Base-by-base conservation (phyloP, 2,797 vertebrate genomes). In the Anguilla obscura region DNA sequence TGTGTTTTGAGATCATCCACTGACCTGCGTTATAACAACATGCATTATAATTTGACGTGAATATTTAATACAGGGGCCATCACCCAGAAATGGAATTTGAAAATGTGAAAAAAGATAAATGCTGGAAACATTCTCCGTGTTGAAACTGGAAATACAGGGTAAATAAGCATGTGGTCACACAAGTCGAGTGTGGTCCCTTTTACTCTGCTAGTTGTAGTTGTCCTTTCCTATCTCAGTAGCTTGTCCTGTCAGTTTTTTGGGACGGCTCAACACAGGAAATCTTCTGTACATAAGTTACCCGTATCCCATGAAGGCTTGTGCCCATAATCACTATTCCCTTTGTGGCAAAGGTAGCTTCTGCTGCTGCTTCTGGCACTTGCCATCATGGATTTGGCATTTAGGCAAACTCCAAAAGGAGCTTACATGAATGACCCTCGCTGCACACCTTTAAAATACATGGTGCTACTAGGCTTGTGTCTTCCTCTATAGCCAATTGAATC, bases 81-180 rank as follows among this genome's bases (percentile, higher is more conserved):
- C 24, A 8, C 69, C 83, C 56, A 69, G 84, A 60, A 36, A 56
- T 54, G 60, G 30, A 33, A 87, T 91, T 79, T 45, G 76, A 91
- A 93, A 94, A 93, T 93, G 92, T 94, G 91, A 90, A 33, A 40
- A 86, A 91, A 33, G n/a, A 82, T 89, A 71, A 91, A 91, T 92
- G 93, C 91, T 94, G 93, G 89, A 92, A 71, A 88, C 52, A 0
- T 87, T 71, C 0, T 63, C 48, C 24, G 1, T 79, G 18, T 89
- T 50, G 56, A 87, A 83, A 86, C 84, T 88, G 86, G 85, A 30
- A 89, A 89, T 45, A 60, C 69, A 87, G 85, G 69, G 82, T 60
- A 85, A 33, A 85, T 52, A 82, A 21, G 69, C 30, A 84, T 40
- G 58, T 89, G 60, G 66, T 87, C 84, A 85, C 84, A 85, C 24